These are phyloP conservation scores for Uropetala carovei DNA, from an alignment of 2,888 invertebrate species.

Conservation along the genomic window DNA sequence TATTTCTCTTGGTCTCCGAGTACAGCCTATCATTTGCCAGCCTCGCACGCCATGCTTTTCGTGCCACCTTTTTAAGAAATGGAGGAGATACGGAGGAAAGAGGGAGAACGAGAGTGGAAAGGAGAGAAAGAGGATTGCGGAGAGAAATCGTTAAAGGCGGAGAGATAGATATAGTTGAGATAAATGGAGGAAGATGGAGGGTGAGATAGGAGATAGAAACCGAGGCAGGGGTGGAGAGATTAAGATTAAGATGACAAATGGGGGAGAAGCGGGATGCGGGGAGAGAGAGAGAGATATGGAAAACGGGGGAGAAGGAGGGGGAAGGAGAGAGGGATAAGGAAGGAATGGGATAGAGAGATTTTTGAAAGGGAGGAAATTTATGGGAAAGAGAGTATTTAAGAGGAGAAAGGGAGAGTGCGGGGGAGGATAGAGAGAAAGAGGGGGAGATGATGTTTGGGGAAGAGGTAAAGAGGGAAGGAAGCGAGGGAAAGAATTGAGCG, in stretches of 20 bases:
- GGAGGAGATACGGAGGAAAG: background rate
- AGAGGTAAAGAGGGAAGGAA: background rate
- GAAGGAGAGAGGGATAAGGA: background rate
- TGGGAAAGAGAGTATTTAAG: no score
- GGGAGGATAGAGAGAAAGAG: no score
- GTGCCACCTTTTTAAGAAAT: background rate
- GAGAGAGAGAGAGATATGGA: background rate
- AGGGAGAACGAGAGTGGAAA: background rate
- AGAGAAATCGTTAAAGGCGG: no score
- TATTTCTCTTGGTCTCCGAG: conserved; percentile 19
- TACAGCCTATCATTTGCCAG: conserved; percentile 24
- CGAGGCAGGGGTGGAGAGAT: conserved; percentile 5
- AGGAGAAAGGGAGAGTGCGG: no score
- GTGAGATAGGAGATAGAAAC: background rate
- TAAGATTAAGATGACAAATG: background rate
- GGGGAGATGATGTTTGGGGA: background rate
- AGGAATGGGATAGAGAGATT: no score
- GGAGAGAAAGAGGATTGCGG: background rate
- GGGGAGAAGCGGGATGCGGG: background rate
- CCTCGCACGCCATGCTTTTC: conserved; percentile 7
- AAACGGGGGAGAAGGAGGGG: background rate
- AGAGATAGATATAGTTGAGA: no score
- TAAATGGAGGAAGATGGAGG: conserved; percentile 41
- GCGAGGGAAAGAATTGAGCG: background rate
- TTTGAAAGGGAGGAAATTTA: no score